These are phyloP conservation scores for Capromys pilorides DNA, from an alignment of 2,797 vertebrate genomes.

Conservation along the genomic window DNA sequence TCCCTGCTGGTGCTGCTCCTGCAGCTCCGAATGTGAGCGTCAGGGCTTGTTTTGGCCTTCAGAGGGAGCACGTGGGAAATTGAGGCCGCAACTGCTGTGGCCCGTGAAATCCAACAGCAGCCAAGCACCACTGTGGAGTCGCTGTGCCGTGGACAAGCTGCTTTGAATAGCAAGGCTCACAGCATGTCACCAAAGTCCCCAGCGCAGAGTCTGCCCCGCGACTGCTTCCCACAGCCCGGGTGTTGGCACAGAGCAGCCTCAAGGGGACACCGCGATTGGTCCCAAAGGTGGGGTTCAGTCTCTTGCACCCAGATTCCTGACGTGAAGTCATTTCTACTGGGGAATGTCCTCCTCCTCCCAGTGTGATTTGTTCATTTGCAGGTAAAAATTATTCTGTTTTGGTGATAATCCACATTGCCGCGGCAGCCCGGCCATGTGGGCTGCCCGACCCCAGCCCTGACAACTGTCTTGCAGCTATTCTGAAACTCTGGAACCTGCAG, in stretches of 20 bases:
- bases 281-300: not conserved
- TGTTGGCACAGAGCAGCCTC: not conserved
- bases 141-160: slow-evolving; percentile 34
- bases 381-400: not conserved
- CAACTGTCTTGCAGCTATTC: not conserved
- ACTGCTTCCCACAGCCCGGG: not conserved
- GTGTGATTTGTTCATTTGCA: not conserved
- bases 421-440: not conserved
- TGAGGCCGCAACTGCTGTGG: not conserved
- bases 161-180: slow-evolving; percentile 35
- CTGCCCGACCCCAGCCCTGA: not conserved
- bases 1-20: not conserved
- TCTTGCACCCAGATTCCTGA: not conserved
- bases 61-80: not conserved
- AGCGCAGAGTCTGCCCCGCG: not conserved
- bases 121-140: not conserved
- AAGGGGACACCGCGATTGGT: not conserved
- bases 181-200: not conserved
- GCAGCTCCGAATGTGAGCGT: not conserved
- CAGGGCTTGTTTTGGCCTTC: slow-evolving; percentile 20
- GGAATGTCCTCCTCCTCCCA: not conserved
- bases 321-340: not conserved
- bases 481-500: not conserved
- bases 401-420: fast-evolving
- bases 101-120: slow-evolving; percentile 32